Evolutionary conservation across 1,140 invertebrate species (phyloP), one percentile per base, ranked within the genome.

Genomic region (Drosophila lini): DNA sequence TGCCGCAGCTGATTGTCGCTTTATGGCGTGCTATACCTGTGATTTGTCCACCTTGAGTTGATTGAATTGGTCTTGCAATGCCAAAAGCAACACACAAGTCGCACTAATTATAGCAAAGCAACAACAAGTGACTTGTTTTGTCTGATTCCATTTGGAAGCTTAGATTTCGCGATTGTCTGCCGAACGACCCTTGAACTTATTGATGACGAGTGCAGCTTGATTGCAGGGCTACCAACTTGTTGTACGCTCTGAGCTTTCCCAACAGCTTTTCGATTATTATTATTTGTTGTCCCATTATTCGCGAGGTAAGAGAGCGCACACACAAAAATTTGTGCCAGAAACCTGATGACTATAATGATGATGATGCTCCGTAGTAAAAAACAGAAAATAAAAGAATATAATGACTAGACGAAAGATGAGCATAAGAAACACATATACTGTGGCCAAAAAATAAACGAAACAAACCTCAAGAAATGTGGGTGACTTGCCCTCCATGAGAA

Each of bases 401-500:
- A 78, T 69, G 74, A 77, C 74, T 52, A 61, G 50, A 60, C 63
- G 74, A 78, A 78, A 69, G 74, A 68, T 69, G 74, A 77, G 57
- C 74, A 42, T 36, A 71, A 68, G 62, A 67, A 79, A 81, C 69
- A 53, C 48, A 81, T 44, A 69, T 22, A 58, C 50, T 48, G 45
- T 53, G 62, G 42, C 60, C 75, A 75, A 83, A 79, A 58, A 74
- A 41, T 5, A 15, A 16, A 15, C 44, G 41, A 45, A 40, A 41
- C 50, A 48, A 42, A 79, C 59, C 55, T 41, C 25, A 56, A 44
- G 64, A 67, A 76, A 81, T 86, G 75, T 79, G 83, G 83, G 83
- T 88, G 82, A 85, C 78, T 86, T 86, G 75, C 68, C 82, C 81
- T 59, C 82, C 76, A 81, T 81, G 81, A 80, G 44, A 88, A 88